Base-by-base conservation (phyloP, 1,140 invertebrate species). In the Euwallacea fornicatus region DNA sequence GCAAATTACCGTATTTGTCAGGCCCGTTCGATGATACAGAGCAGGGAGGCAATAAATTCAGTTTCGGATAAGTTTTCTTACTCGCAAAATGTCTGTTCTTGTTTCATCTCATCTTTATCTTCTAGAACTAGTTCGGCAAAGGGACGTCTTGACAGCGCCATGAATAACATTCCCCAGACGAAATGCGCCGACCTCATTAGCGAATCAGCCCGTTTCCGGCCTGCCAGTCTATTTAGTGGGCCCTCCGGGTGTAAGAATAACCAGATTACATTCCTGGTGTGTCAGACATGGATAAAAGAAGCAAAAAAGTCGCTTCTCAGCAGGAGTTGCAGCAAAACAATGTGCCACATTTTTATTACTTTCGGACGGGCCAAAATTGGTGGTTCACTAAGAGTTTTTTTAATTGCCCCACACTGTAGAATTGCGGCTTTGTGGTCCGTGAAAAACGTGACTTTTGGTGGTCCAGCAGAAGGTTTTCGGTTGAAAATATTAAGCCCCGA, bases 231-330 rank as follows among this genome's bases (percentile, higher is more conserved):
- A 47, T 50, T 47, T 65, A 71, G 63, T 60, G n/a, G 63, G 69
- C 63, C 70, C 63, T 61, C 59, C 63, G 71, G 71, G 74, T 73
- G 71, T 73, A 75, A 75, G 74, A 75, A 75, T 73, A 75, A 73
- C 74, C 72, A 75, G 74, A 75, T 75, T 73, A 75, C 71, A 73
- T 75, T 75, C 74, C 71, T 68, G 66, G 74, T 75, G 71, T 75
- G 74, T 75, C 74, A 75, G 74, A 75, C 74, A 71, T 67, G 56
- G 68, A 42, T 70, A 75, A 75, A 74, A 61, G 69, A 63, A 74
- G 54, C 61, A 59, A 72, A 69, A 43, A 50, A 61, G 42, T 61
- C 42, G 46, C 46, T 60, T 71, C 62, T 15, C 69, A 50, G 69
- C 69, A 66, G 73, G 73, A 75, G 61, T 71, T 75, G 73, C 73